These are phyloP conservation scores for Dicyrtoma fusca DNA, from an alignment of 2,888 invertebrate genomes.

Conservation along the genomic window DNA sequence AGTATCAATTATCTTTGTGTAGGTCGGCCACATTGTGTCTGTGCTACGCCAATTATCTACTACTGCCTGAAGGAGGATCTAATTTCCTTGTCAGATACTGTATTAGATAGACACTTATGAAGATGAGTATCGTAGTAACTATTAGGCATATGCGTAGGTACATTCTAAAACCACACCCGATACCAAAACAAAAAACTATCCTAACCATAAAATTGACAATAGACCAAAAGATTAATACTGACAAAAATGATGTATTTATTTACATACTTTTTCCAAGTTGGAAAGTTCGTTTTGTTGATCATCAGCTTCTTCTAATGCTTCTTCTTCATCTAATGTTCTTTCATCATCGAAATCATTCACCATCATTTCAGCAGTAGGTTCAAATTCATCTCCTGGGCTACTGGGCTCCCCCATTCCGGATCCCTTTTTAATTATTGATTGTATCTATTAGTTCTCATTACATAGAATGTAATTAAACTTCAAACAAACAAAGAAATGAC, in stretches of 20 bases:
- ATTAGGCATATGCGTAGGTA: no score
- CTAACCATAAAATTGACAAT: no score
- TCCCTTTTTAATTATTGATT: not conserved
- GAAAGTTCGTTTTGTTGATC: slow-evolving; percentile 87
- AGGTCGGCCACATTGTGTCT: no score
- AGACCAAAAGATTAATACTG: no score
- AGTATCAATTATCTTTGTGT: no score
- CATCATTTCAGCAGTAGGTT: slow-evolving; percentile 94
- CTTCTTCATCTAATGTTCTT: slow-evolving; percentile 94
- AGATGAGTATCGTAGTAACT: no score
- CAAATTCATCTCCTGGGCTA: slow-evolving; percentile 67
- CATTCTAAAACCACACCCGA: no score
- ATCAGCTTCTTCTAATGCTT: slow-evolving; percentile 87
- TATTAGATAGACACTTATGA: no score
- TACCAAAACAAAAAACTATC: no score
- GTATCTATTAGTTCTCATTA: not conserved
- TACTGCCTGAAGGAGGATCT: no score
- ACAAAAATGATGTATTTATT: not conserved
- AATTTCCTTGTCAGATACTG: no score
- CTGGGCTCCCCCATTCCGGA: slow-evolving; percentile 39
- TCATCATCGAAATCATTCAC: slow-evolving; percentile 98
- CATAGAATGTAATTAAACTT: not conserved
- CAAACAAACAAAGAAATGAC: not conserved
- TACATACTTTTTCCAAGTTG: slow-evolving; percentile 74
- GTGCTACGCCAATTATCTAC: no score